These are phyloP conservation scores for Escarpia spicata DNA, from an alignment of 2,888 invertebrate genomes.

Conservation along the genomic window DNA sequence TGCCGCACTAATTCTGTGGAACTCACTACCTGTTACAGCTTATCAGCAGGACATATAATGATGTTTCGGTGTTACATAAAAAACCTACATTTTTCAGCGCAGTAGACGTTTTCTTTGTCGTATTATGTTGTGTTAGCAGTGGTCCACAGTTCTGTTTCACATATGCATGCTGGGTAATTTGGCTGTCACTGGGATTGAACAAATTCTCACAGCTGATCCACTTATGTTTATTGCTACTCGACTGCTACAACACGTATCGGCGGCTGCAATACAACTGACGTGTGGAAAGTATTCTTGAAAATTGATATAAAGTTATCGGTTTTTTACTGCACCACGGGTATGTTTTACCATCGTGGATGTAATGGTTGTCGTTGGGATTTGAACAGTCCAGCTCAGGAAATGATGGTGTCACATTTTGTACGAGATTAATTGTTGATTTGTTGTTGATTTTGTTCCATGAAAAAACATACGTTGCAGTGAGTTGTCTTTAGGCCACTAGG, in stretches of 20 bases:
- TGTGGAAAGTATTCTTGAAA: too few species aligned
- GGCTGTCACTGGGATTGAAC: background rate
- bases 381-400: slow-evolving; percentile 14
- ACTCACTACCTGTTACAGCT: too few species aligned
- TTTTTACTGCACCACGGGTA: background rate
- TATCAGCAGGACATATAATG: too few species aligned
- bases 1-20: too few species aligned
- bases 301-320: too few species aligned
- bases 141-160: background rate
- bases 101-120: background rate
- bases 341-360: background rate
- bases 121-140: background rate
- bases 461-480: background rate
- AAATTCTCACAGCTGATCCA: background rate
- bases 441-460: slow-evolving; percentile 1
- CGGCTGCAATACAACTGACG: too few species aligned
- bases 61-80: too few species aligned
- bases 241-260: too few species aligned
- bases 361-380: background rate
- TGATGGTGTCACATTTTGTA: background rate
- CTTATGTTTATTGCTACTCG: too few species aligned
- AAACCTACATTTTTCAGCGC: background rate
- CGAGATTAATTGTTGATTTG: background rate
- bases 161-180: background rate
- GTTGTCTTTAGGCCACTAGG: background rate